phyloP scores from a whole-genome alignment of 2,888 invertebrate genomes.

The Netelia melanura region DNA sequence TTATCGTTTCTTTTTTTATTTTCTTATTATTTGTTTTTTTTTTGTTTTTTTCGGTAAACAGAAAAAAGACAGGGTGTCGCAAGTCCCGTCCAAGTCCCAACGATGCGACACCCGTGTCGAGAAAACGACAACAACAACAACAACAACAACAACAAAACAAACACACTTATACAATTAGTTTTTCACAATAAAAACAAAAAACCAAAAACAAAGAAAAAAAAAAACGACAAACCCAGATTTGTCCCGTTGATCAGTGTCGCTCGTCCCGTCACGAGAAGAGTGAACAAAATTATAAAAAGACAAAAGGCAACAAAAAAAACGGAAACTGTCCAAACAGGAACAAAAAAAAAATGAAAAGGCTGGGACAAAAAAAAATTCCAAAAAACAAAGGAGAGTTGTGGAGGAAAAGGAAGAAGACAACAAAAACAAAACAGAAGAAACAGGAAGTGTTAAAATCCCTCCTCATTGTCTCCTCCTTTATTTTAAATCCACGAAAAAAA shows the following conservation, averaged over 20 bases:
- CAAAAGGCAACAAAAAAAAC: neutral
- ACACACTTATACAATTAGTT: neutral
- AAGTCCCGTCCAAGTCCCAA: slow-evolving; percentile 6
- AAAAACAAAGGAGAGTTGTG: slow-evolving; percentile 2
- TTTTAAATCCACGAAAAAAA: neutral
- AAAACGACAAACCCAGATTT: slow-evolving; percentile 65
- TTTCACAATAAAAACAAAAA: neutral
- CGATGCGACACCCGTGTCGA: neutral
- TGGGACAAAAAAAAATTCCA: neutral
- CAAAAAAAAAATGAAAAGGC: slow-evolving; percentile 6
- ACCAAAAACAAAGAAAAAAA: no score
- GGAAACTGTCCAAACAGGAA: neutral
- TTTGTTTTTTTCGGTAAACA: no score
- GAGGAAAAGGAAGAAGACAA: slow-evolving; percentile 14
- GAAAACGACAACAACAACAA: neutral
- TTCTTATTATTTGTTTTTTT: neutral
- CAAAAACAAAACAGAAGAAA: neutral
- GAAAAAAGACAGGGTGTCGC: neutral
- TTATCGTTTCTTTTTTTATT: neutral
- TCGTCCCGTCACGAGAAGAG: slow-evolving; percentile 47
- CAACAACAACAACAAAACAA: neutral
- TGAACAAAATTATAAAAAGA: neutral
- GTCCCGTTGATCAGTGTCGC: slow-evolving; percentile 69
- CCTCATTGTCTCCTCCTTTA: no score
- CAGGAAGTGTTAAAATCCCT: neutral